Evolutionary conservation across 2,113 vertebrate species (phyloP).

Genomic region (Irena cyanogastra): DNA sequence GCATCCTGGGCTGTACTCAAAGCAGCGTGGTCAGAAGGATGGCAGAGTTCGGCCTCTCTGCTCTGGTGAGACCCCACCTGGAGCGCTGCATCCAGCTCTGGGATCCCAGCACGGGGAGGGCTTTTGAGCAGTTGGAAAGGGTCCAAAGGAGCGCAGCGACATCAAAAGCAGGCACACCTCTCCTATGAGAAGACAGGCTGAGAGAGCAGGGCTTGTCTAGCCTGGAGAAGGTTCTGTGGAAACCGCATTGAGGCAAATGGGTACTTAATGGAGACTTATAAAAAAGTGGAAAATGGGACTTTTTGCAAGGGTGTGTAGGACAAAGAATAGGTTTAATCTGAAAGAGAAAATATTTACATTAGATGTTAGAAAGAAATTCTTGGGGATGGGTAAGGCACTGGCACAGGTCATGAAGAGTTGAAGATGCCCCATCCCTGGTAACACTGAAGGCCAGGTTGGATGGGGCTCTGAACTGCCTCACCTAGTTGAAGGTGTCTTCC

Average conservation of each 20-base stretch:
- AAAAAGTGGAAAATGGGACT: not conserved
- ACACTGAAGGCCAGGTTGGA: not conserved
- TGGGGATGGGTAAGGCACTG: not conserved
- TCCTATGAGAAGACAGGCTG: not conserved
- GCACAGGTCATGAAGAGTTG: not conserved
- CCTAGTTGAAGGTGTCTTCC: not conserved
- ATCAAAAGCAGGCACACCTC: no score
- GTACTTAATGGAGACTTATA: not conserved
- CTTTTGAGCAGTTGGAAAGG: not conserved
- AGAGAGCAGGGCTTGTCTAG: no score
- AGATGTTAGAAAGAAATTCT: not conserved
- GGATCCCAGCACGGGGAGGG: not conserved
- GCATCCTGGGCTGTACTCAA: no score
- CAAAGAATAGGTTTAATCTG: not conserved
- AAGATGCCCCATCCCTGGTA: not conserved
- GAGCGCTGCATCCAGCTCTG: not conserved
- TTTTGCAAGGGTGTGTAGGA: not conserved
- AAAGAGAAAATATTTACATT: not conserved
- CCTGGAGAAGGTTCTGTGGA: not conserved
- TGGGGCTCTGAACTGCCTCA: not conserved
- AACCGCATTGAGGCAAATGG: not conserved
- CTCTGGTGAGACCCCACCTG: no score
- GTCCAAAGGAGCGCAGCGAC: not conserved
- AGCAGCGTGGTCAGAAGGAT: not conserved
- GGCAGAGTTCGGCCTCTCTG: not conserved